Base-by-base conservation (phyloP, 2,888 invertebrate species). In the Gastracanthus pulcherrimus region DNA sequence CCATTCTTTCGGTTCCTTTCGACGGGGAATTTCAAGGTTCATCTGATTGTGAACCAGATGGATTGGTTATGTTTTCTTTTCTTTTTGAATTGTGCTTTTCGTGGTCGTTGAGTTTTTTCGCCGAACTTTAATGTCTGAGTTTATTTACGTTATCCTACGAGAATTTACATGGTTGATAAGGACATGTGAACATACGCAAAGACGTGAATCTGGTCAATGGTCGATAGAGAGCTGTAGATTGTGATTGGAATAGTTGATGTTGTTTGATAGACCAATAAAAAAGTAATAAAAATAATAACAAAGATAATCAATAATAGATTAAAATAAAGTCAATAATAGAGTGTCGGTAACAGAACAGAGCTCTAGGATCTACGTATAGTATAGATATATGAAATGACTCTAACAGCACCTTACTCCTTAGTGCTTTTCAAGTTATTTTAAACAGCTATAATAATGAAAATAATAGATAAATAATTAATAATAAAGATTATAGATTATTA, bases 111-210 rank as follows among this genome's bases (percentile, higher is more conserved):
- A 23, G 45, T 45, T 16, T 58, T 16, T 23, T 19, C 31, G 5
- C 45, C 13, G 45, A 77, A 9, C 36, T 70, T 48, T 3, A 13
- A 26, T 26, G 23, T 16, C 41, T 74, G 48, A 29, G 36, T 19
- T 45, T 75, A 51, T 51, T 80, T 76, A 80, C 70, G 64, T 48
- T 58, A 36, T 45, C 36, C 51, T 58, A 76, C 81, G 48, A 72
- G 36, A 81, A 81, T 81, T 81, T 81, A 81, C 81, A 76, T 76
- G 48, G 66, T 60, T 71, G 71, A 60, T 64, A 60, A 36, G 45
- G 48, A 67, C 23, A 55, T 48, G 55, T 36, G 64, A 26, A 45
- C 31, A 23, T 45, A 36, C n/a, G 1, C 6, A 34, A 13, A 29
- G 26, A 26, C 29, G 36, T 71, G 77, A 77, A 77, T 23, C 51